Base-by-base conservation (phyloP, 2,797 vertebrate species). In the Premnoplex brunnescens region DNA sequence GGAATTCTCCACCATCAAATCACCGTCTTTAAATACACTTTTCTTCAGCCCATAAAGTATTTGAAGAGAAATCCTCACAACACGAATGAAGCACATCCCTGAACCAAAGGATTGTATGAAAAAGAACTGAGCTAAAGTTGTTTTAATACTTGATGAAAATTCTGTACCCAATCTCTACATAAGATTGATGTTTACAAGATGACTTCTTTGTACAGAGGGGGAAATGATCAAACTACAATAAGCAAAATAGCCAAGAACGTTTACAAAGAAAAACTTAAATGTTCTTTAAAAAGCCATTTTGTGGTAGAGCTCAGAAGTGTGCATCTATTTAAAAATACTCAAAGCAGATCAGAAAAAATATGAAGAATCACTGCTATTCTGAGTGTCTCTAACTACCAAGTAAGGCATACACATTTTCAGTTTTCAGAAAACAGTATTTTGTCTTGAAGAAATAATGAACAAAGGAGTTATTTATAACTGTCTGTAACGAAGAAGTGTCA, bases 401-500 rank as follows among this genome's bases (percentile, higher is more conserved):
- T 88, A 96, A 95, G 88, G 88, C 84, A 95, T 89, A 93, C 13
- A 81, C 10, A 54, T 64, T 71, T 67, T 69, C 46, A 54, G 23
- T 44, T 88, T 94, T 85, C 84, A 80, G 75, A 80, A 93, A 83
- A 36, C 37, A 63, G 34, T 67, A 66, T 48, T 91, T 81, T 88
- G 85, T 68, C 72, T 85, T 92, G 72, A 89, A 88, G 62, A 88
- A 95, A 66, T 80, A 74, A 85, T 6, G 60, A 93, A 95, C 84
- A 93, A 94, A 95, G 43, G 39, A 92, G 46, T 83, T 96, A 96
- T 83, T 2, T 2, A 96, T 92, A 96, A 88, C 80, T 22, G 51
- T 30, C 59, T 56, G 58, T 83, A 81, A 85, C 44, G 43, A 94
- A 92, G 56, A 86, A 91, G n/a, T 58, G 76, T 73, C 81, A 80